phyloP scores from a whole-genome alignment of 1,140 invertebrate species.

The Drosophila aff. region DNA sequence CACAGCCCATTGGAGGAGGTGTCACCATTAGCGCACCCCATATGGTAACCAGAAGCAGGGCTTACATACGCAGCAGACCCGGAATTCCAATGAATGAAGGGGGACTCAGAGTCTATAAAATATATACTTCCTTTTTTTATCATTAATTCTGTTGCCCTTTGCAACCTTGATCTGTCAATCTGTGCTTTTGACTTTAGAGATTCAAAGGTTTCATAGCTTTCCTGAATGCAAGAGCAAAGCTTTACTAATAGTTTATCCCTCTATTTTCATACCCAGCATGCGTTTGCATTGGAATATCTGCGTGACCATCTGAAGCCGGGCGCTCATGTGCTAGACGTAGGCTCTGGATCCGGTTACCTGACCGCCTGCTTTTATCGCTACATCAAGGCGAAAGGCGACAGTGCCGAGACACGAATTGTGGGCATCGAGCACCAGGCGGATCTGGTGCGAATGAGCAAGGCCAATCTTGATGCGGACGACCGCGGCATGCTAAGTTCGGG shows the following conservation, averaged over 20 bases:
- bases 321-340: conserved; percentile 95
- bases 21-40: conserved; percentile 99
- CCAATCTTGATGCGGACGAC: conserved; percentile 93
- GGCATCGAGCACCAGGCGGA: conserved; percentile 97
- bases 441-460: conserved; percentile 90
- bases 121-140: too few species aligned
- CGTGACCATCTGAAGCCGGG: conserved; percentile 93
- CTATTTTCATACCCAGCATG: conserved; percentile 88
- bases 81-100: not conserved
- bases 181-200: too few species aligned
- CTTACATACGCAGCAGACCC: not conserved
- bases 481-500: conserved; percentile 88
- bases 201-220: too few species aligned
- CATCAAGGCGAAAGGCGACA: conserved; percentile 78
- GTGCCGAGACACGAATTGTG: conserved; percentile 90
- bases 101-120: not conserved
- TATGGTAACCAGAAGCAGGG: conserved; percentile 90
- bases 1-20: conserved; percentile 94
- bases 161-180: too few species aligned
- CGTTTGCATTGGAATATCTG: conserved; percentile 95
- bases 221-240: not conserved
- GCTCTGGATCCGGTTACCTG: conserved; percentile 97
- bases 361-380: conserved; percentile 95
- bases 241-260: not conserved
- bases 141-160: too few species aligned